Percentiles rank a stretch among this genome's conserved stretches.
Conservation (phyloP, 2,797 vertebrate genomes). For the Delichon dasypus region DNA sequence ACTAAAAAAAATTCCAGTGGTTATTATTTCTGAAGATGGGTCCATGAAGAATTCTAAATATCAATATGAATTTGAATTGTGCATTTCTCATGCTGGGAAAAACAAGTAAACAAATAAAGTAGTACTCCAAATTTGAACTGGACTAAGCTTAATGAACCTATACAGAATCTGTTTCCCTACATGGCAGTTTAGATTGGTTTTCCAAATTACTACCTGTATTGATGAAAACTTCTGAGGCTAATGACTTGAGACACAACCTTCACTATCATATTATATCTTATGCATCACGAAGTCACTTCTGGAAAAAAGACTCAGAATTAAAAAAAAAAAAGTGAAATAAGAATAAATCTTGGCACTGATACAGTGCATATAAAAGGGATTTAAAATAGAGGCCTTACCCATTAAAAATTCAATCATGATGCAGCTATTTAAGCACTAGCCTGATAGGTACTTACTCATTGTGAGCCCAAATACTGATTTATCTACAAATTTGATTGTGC, state of each 20-base stretch:
- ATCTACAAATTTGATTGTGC: neutral
- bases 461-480: neutral
- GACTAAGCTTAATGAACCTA: neutral
- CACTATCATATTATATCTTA: neutral
- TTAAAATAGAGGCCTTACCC: neutral
- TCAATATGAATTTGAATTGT: neutral
- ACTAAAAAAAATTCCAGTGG: neutral
- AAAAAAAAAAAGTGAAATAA: neutral
- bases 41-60: neutral
- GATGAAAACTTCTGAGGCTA: neutral
- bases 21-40: neutral
- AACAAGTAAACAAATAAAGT: neutral
- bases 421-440: neutral
- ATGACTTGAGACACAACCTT: neutral
- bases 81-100: neutral
- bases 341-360: neutral
- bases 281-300: neutral
- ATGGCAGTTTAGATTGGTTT: neutral
- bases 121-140: neutral
- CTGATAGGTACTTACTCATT: neutral
- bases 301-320: neutral
- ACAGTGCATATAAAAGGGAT: neutral
- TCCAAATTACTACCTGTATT: neutral
- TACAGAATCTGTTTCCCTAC: neutral
- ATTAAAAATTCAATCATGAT: neutral